Evolutionary conservation across 2,113 vertebrate genomes (phyloP).

Genomic region (Chaenocephalus aceratus): DNA sequence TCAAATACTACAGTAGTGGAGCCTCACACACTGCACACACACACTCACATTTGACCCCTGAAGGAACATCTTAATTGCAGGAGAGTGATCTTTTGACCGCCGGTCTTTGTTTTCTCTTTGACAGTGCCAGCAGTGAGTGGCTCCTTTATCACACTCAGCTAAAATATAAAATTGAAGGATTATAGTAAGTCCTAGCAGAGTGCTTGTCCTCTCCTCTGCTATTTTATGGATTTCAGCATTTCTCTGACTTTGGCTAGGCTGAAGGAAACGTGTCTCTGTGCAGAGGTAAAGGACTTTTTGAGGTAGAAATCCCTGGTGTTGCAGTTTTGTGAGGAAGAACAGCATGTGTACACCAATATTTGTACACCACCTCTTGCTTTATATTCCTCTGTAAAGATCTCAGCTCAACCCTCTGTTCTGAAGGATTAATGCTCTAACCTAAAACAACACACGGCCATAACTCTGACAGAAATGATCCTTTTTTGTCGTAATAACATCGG

Average conservation of each 20-base stretch:
- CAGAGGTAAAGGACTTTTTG: slow-evolving; percentile 12
- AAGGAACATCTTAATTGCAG: slow-evolving; percentile 69
- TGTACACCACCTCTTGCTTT: background rate
- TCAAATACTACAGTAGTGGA: background rate
- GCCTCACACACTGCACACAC: slow-evolving; percentile 32
- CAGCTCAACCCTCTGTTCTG: background rate
- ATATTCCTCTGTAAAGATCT: background rate
- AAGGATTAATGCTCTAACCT: slow-evolving; percentile 13
- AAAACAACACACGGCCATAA: slow-evolving; percentile 31
- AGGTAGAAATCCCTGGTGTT: slow-evolving; percentile 8
- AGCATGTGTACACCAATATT: slow-evolving; percentile 10
- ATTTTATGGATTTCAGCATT: slow-evolving; percentile 49
- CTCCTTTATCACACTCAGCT: slow-evolving; percentile 41
- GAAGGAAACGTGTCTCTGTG: slow-evolving; percentile 18
- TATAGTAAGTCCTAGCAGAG: slow-evolving; percentile 62
- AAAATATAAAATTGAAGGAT: slow-evolving; percentile 75
- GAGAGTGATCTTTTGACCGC: slow-evolving; percentile 62
- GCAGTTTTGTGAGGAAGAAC: background rate
- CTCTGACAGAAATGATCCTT: slow-evolving; percentile 22
- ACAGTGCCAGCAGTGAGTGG: slow-evolving; percentile 50
- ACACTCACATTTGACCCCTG: slow-evolving; percentile 55
- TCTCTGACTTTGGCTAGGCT: slow-evolving; percentile 22
- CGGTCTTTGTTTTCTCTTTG: slow-evolving; percentile 64
- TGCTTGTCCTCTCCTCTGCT: slow-evolving; percentile 40
- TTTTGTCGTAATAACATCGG: slow-evolving; percentile 25